A percentile compares a stretch with the other conserved stretches of the same genome.
Evolutionary conservation across 1,140 invertebrate species (phyloP).

Genomic region (Tetragonula clypearis): DNA sequence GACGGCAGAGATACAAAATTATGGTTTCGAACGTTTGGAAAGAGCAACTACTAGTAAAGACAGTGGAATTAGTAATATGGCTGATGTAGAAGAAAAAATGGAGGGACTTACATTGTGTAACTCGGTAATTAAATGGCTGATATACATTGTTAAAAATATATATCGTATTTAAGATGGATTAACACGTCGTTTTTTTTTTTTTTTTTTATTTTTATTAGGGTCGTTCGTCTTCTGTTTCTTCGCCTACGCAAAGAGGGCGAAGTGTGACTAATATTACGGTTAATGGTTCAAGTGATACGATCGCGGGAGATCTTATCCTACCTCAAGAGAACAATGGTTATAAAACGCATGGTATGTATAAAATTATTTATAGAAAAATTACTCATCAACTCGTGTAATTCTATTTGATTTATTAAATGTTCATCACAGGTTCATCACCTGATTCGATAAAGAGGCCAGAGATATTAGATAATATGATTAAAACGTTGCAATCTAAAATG

Average conservation of each 20-base stretch:
- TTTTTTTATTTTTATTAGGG: conserved; percentile 67
- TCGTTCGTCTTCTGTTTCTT: conserved; percentile 80
- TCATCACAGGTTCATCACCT: conserved; percentile 69
- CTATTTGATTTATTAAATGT: background rate
- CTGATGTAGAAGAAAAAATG: conserved; percentile 83
- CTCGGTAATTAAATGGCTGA: conserved; percentile 69
- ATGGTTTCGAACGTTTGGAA: conserved; percentile 88
- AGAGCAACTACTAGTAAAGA: conserved; percentile 93
- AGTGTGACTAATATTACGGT: conserved; percentile 74
- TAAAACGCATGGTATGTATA: conserved; percentile 73
- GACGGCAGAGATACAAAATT: conserved; percentile 96
- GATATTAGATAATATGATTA: conserved; percentile 77
- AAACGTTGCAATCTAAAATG: conserved; percentile 71
- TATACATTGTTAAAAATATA: background rate
- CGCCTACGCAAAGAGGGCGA: conserved; percentile 80
- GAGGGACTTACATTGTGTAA: conserved; percentile 81
- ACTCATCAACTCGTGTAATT: no score
- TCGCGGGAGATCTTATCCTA: conserved; percentile 78
- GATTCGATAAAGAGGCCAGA: conserved; percentile 76
- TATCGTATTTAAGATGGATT: no score
- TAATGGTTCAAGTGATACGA: conserved; percentile 79
- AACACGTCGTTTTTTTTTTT: background rate
- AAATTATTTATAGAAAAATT: background rate
- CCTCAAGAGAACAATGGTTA: conserved; percentile 81
- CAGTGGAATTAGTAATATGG: conserved; percentile 94